Percentiles rank a stretch among this genome's conserved stretches.
Conservation (phyloP, 2,888 invertebrate genomes). For the Eucriotettix oculatus region DNA sequence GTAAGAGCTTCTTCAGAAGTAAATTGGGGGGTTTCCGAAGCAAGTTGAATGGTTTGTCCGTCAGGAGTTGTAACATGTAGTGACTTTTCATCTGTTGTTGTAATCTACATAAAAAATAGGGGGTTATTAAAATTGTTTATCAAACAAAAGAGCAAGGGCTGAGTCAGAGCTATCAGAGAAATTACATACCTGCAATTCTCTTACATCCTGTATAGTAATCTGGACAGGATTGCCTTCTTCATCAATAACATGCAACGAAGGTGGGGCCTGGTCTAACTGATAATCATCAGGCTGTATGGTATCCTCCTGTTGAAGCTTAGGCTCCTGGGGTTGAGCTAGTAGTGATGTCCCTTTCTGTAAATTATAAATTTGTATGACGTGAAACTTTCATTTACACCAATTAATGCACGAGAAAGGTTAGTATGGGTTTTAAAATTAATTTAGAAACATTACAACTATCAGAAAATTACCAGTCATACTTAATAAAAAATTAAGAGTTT, state of each 20-base stretch:
- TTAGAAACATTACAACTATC: too few relatives aligned
- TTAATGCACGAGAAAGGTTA: too few relatives aligned
- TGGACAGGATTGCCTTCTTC: constrained; percentile 50
- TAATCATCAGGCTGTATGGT: neutral
- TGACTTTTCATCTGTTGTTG: constrained; percentile 15
- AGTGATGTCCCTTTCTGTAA: too few relatives aligned
- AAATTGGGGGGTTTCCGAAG: too few relatives aligned
- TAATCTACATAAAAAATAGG: constrained; percentile 11
- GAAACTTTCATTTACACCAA: too few relatives aligned
- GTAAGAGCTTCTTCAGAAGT: too few relatives aligned
- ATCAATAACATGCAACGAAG: constrained; percentile 38
- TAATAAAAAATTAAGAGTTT: too few relatives aligned
- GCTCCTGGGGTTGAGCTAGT: neutral
- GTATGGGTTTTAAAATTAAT: too few relatives aligned
- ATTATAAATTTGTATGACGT: too few relatives aligned
- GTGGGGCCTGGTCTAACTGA: constrained; percentile 4
- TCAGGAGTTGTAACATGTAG: constrained; percentile 33
- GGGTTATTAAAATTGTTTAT: too few relatives aligned
- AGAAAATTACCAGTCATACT: too few relatives aligned
- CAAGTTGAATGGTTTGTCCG: constrained; percentile 34
- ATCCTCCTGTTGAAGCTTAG: neutral
- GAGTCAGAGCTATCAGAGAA: neutral
- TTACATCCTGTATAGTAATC: constrained; percentile 49
- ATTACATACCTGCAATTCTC: neutral
- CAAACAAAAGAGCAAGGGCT: too few relatives aligned